These are phyloP conservation scores for Diplogasteroides magnus DNA, from an alignment of 1,140 invertebrate genomes.

Conservation along the genomic window DNA sequence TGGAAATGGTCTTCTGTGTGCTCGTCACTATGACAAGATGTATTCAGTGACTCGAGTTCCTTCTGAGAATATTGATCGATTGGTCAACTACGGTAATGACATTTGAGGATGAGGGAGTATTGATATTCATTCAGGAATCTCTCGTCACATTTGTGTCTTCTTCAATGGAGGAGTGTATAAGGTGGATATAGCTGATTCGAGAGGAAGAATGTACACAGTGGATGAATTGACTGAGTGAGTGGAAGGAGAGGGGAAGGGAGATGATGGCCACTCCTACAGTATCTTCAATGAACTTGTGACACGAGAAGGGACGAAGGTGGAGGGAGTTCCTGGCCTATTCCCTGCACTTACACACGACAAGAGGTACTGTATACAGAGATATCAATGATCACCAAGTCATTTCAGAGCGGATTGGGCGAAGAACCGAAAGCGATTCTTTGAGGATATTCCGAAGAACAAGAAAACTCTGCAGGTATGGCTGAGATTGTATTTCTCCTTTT, in stretches of 20 bases:
- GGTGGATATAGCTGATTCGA: constrained; percentile 42
- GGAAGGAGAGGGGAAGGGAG: not conserved
- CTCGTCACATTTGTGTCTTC: constrained; percentile 38
- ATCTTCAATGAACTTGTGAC: constrained; percentile 39
- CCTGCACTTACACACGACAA: constrained; percentile 23
- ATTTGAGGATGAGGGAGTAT: not conserved
- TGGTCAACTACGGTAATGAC: constrained; percentile 20
- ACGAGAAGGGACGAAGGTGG: constrained; percentile 12
- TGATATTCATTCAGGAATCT: constrained; percentile 1
- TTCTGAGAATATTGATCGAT: constrained; percentile 31
- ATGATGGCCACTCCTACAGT: constrained; percentile 7
- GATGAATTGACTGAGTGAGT: constrained; percentile 29
- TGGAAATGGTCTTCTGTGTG: constrained; percentile 42
- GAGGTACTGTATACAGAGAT: not conserved
- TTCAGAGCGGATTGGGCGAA: constrained; percentile 36
- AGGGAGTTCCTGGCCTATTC: constrained; percentile 12
- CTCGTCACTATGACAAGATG: constrained; percentile 45
- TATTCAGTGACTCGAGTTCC: constrained; percentile 39
- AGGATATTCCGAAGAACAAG: constrained; percentile 30
- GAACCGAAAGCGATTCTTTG: constrained; percentile 43
- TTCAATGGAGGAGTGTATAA: constrained; percentile 40
- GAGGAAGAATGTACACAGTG: constrained; percentile 20
- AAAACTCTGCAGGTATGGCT: constrained; percentile 29
- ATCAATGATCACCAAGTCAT: not conserved
- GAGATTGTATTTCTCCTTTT: too few relatives aligned